Conservation (phyloP, 2,888 invertebrate species). For the Cetonia aurata region DNA sequence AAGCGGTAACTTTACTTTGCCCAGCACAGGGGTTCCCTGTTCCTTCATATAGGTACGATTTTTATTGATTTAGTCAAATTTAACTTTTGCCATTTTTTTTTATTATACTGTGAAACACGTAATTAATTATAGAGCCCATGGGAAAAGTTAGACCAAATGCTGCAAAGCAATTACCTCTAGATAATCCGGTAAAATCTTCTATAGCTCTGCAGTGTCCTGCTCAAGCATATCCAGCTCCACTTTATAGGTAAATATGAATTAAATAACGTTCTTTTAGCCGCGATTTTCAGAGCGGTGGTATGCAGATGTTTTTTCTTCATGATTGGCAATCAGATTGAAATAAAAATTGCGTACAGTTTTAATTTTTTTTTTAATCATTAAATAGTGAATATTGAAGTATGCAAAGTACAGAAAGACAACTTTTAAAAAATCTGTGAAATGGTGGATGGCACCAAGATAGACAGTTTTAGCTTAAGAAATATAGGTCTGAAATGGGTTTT, state of each 20-base stretch:
- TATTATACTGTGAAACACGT: background rate
- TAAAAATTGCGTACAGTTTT: too few species aligned
- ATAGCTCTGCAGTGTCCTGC: conserved; percentile 69
- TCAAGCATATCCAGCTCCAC: conserved; percentile 69
- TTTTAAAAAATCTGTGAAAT: too few species aligned
- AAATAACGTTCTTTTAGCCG: conserved; percentile 15
- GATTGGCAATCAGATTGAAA: too few species aligned
- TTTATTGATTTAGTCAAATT: conserved; percentile 42
- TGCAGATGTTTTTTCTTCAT: too few species aligned
- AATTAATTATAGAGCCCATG: conserved; percentile 65
- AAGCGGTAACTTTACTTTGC: conserved; percentile 71
- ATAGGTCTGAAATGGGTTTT: too few species aligned
- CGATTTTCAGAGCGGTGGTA: too few species aligned
- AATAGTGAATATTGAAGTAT: too few species aligned
- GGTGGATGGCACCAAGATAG: too few species aligned
- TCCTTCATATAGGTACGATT: conserved; percentile 66
- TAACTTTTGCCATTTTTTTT: conserved; percentile 47
- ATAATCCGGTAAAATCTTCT: conserved; percentile 56
- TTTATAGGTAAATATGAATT: conserved; percentile 65
- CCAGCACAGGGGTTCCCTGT: conserved; percentile 78
- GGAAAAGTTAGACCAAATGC: conserved; percentile 68
- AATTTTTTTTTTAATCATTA: too few species aligned
- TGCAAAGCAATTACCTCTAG: conserved; percentile 65
- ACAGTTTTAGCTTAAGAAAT: too few species aligned
- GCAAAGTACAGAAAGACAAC: too few species aligned